Conservation (phyloP, 2,797 vertebrate species). For the Pangasius larnaudii region DNA sequence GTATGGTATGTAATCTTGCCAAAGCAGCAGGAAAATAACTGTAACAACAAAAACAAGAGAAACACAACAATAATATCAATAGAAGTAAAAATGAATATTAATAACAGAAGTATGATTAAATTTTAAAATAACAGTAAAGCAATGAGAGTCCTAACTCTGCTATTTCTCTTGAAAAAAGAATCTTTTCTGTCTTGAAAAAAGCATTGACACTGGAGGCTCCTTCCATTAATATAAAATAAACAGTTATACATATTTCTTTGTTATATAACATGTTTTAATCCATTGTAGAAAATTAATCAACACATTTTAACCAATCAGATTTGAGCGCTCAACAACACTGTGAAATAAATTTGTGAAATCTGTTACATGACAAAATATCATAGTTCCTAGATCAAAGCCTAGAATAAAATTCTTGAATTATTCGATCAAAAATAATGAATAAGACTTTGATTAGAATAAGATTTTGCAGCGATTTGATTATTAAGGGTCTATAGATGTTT, state of each 20-base stretch:
- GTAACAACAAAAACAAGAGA: background rate
- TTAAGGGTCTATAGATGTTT: background rate
- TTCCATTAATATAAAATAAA: background rate
- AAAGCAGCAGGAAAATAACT: background rate
- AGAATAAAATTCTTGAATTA: background rate
- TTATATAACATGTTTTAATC: background rate
- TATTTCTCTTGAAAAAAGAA: background rate
- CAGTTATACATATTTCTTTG: background rate
- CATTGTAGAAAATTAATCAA: no score
- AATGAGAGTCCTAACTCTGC: background rate
- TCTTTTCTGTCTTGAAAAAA: background rate
- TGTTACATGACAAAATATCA: background rate
- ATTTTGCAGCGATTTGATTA: background rate
- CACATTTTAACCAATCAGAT: background rate
- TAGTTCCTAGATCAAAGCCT: background rate
- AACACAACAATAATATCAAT: background rate
- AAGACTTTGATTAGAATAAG: background rate
- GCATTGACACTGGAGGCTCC: background rate
- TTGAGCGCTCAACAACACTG: background rate
- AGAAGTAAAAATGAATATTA: background rate
- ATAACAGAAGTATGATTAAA: background rate
- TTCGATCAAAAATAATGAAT: background rate
- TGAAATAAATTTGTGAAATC: background rate
- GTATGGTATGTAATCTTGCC: background rate
- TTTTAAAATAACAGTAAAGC: background rate